Evolutionary conservation across 2,797 vertebrate species (phyloP).

Genomic region (Merluccius polli): DNA sequence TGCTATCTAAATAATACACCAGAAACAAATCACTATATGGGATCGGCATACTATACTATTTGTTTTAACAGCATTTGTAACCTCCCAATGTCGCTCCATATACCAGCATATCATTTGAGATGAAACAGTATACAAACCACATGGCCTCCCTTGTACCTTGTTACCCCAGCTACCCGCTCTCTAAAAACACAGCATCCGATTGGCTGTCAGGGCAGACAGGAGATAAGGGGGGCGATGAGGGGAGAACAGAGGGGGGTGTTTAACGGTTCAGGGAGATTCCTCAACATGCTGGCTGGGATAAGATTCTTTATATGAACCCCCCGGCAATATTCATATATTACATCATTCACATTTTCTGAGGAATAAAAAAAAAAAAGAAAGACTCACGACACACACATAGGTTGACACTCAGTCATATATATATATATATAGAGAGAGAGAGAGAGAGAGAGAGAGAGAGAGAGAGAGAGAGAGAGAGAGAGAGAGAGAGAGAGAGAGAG

Average conservation of each 20-base stretch:
- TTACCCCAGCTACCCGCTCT: slow-evolving; percentile 56
- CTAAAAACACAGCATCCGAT: slow-evolving; percentile 53
- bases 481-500: neutral
- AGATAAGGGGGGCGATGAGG: slow-evolving; percentile 31
- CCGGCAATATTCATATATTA: neutral
- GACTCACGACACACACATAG: neutral
- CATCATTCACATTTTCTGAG: neutral
- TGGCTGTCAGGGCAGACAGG: slow-evolving; percentile 38
- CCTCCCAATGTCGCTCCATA: neutral
- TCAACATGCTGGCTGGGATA: slow-evolving; percentile 52
- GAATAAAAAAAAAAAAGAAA: neutral
- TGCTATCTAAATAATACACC: neutral
- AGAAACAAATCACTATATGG: neutral
- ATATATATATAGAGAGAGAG: neutral
- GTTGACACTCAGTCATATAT: neutral
- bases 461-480: neutral
- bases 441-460: neutral
- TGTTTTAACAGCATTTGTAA: neutral
- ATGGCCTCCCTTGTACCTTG: slow-evolving; percentile 49
- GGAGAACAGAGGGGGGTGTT: slow-evolving; percentile 10
- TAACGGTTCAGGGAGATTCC: slow-evolving; percentile 50
- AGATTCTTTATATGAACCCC: slow-evolving; percentile 5
- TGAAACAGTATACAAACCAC: slow-evolving; percentile 28
- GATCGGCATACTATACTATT: neutral
- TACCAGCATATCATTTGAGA: neutral